Evolutionary conservation across 2,113 vertebrate species (phyloP).

Genomic region (Campylomormyrus numenius): DNA sequence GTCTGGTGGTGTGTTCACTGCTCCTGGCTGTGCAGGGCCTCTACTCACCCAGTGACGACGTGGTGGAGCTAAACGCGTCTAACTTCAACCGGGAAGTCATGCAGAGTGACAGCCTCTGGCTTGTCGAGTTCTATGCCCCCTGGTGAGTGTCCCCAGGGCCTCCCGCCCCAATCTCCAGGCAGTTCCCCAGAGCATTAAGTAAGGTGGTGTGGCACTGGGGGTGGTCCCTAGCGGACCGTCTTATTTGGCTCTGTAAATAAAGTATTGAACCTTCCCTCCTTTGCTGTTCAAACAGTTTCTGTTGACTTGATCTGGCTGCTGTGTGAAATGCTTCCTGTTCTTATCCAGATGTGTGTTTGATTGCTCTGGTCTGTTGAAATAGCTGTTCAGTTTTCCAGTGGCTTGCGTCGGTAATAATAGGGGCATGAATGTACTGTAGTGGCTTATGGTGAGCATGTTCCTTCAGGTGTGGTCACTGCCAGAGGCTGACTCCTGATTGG

Average conservation of each 20-base stretch:
- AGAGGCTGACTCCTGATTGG: constrained; percentile 81
- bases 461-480: constrained; percentile 90
- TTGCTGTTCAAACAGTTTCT: background rate
- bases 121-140: constrained; percentile 91
- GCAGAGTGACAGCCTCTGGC: constrained; percentile 86
- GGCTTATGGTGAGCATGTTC: background rate
- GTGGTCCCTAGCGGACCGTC: background rate
- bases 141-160: constrained; percentile 68
- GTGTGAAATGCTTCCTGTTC: background rate
- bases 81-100: constrained; percentile 93
- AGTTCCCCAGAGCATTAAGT: background rate
- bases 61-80: constrained; percentile 77
- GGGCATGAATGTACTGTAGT: background rate
- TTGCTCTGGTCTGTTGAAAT: background rate
- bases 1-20: constrained; percentile 70
- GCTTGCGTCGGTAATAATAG: background rate
- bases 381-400: background rate
- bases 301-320: background rate
- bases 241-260: background rate
- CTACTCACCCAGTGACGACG: constrained; percentile 82
- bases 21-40: constrained; percentile 67
- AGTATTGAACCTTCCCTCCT: background rate
- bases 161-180: background rate
- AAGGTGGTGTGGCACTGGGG: background rate
- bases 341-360: background rate